These are phyloP conservation scores for Silvanus unidentatus DNA, from an alignment of 2,888 invertebrate species.

Conservation along the genomic window DNA sequence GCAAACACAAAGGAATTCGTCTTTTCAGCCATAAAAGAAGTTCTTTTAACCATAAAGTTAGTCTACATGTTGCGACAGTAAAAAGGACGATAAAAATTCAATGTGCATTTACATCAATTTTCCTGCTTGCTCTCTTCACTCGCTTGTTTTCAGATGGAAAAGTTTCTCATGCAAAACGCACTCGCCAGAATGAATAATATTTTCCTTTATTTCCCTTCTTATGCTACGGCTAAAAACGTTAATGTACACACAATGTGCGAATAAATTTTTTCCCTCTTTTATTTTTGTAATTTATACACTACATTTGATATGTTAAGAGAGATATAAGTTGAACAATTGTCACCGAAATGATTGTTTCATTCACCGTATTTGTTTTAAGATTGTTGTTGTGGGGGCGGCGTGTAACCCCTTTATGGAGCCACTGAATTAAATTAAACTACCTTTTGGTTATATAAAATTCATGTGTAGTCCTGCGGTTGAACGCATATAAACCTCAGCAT, in stretches of 20 bases:
- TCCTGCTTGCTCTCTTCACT: constrained; percentile 31
- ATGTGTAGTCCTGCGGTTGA: constrained; percentile 1
- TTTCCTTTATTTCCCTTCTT: no score
- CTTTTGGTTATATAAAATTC: constrained; percentile 5
- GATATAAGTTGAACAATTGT: no score
- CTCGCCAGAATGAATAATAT: constrained; percentile 7
- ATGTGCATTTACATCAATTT: constrained; percentile 47
- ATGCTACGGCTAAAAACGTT: not conserved
- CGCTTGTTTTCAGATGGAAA: constrained; percentile 25
- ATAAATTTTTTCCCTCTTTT: not conserved
- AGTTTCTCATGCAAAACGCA: constrained; percentile 27
- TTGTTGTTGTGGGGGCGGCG: not conserved
- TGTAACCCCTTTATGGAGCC: not conserved
- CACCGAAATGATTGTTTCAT: not conserved
- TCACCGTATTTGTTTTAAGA: not conserved
- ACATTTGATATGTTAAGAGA: no score
- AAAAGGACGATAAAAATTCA: constrained; percentile 47
- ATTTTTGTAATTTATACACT: not conserved
- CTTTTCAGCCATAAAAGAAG: constrained; percentile 42
- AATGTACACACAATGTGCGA: not conserved
- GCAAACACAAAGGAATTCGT: constrained; percentile 39
- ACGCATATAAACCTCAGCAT: constrained; percentile 1
- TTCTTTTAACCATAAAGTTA: constrained; percentile 42
- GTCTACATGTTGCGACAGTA: constrained; percentile 48
- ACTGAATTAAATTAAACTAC: constrained; percentile 6